Base-by-base conservation (phyloP, 2,888 invertebrate genomes). In the Molanna angustata region DNA sequence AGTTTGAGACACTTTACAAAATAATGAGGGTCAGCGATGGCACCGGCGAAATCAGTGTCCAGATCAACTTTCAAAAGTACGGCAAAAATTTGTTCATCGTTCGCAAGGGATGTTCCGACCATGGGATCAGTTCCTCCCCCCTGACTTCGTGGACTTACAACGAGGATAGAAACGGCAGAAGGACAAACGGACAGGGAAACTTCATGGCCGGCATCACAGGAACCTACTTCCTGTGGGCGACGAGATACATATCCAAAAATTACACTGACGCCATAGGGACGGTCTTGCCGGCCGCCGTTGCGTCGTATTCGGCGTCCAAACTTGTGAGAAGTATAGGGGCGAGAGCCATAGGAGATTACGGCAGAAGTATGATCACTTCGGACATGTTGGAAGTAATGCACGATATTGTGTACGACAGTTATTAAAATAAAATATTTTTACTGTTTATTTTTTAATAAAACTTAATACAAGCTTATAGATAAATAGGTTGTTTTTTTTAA, bases 1-100 rank as follows among this genome's bases (percentile, higher is more conserved):
- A 98, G 73, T 94, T 93, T 72, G 80, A 83, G 43, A 80, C 94
- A 51, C 74, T 96, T 4, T 84, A 81, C 55, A 72, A 75, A 52
- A 78, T 79, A 60, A 72, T 84, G 42, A 72, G 66, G 56, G 67
- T 65, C 49, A 69, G 64, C 65, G 80, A 79, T 57, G 78, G 74
- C 58, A 64, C 71, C 39, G 76, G 72, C 52, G 74, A 69, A 54
- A 65, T 70, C 0, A 62, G 68, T 1, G 68, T 69, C 7, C 69
- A 78, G 4, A 41, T 56, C 60, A 71, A 73, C 14, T 71, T 79
- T 52, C 71, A 68, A 50, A 65, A 71, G 3, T 66, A 84, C 21
- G 84, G 85, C 7, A 9, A 48, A 1, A 49, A 53, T n/a, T 27
- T 56, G 2, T 49, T 49, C 14, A 44, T 56, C 20, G 20, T 52